Evolutionary conservation across 2,888 invertebrate genomes (phyloP), one percentile per base, ranked within the genome.

Genomic region (Drosophila setosimentum): DNA sequence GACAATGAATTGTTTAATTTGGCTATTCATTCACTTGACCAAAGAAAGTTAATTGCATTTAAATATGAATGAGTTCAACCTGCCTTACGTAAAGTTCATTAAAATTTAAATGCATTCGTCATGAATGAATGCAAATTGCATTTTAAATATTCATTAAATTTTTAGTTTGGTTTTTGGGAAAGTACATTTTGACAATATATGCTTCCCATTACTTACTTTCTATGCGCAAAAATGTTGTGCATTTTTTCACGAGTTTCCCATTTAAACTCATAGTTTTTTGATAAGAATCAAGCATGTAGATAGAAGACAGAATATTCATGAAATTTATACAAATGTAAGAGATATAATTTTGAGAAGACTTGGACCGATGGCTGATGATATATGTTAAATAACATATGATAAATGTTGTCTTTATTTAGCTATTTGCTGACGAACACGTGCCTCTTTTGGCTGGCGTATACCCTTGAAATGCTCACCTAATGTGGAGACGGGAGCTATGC

Each of bases 391-490:
- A n/a, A 27, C 16, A 29, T 29, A 29, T 50, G 49, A n/a, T 30
- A 51, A 32, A 30, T 40, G 10, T 1, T 40, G n/a, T n/a, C 13
- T 29, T 27, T 55, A 37, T 37, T 37, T 37, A 29, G 30, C 32
- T 30, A 13, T 35, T 48, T 18, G 55, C 57, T 60, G 16, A 16
- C 27, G 7, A n/a, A 29, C 50, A 61, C 50, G 50, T 62, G 62
- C 53, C n/a, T 7, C 49, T 11, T 5, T 42, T 37, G n/a, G n/a
- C 32, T 63, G 35, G 13, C n/a, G 24, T 21, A 68, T 42, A 53
- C n/a, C 59, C 49, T 57, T 64, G 48, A 32, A 53, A 72, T 33
- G 42, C 24, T 10, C 21, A 30, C 75, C 61, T 27, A 40, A 21
- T 61, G 24, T 5, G 29, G 21, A 11, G 6, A n/a, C 35, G 11